Evolutionary conservation across 2,113 vertebrate species (phyloP), one percentile per base, ranked within the genome.

Genomic region (Bufo gargarizans): DNA sequence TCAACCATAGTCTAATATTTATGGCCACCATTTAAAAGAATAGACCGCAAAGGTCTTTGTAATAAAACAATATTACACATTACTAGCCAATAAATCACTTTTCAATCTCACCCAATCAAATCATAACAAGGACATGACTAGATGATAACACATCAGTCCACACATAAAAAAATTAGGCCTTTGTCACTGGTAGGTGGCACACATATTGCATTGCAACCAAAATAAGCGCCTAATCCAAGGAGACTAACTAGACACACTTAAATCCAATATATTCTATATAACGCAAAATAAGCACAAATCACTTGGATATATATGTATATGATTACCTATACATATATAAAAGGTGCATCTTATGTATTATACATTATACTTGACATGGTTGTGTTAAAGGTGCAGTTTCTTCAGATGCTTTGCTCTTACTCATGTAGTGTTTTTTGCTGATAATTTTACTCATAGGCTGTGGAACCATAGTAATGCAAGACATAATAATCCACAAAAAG

Each of bases 281-380:
- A 65, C 7, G 4, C n/a, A 3, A 82, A 83, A 86, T 77, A 86
- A 22, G 19, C 16, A 77, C 85, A 65, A 77, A 65, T 22, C 71
- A 67, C 71, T 77, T 72, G 3, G 7, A 58, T 49, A 78, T 53
- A 59, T 65, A 78, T 86, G 74, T 78, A 77, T 79, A 78, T 67
- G n/a, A 78, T 67, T 67, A 67, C 6, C 16, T 78, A 86, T 86
- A 86, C 56, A 78, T 85, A 76, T 69, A 55, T 82, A 83, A 16
- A 56, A 20, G 7, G 22, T 3, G 55, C 0, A 76, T 43, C 22
- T 45, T 72, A 55, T 43, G 49, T 4, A 84, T 22, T 55, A 17
- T 55, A 22, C 50, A 43, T 80, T 67, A 71, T 50, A 71, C 56
- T 61, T 63, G 69, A 77, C 71, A 59, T n/a, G 20, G 33, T 43